These are phyloP conservation scores for Callyntrura guangdongensis DNA, from an alignment of 2,888 invertebrate genomes.

Conservation along the genomic window DNA sequence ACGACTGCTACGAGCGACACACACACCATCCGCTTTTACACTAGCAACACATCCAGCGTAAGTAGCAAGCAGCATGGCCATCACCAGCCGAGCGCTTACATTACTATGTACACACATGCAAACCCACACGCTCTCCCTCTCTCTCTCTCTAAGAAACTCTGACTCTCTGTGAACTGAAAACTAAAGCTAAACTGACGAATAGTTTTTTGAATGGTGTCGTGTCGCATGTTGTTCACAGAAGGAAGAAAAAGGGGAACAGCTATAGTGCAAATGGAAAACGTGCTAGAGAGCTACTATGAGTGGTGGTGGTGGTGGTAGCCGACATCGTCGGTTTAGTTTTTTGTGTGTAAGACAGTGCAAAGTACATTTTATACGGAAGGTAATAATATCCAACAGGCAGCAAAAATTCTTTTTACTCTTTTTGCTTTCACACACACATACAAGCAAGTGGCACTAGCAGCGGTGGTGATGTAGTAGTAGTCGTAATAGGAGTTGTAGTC, in stretches of 20 bases:
- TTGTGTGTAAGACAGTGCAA: conserved; percentile 22
- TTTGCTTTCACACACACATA: no score
- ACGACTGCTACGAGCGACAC: no score
- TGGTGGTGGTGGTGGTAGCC: background rate
- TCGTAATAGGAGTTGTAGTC: no score
- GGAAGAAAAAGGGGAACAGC: conserved; percentile 5
- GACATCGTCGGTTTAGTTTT: no score
- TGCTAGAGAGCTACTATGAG: no score
- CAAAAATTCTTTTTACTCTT: conserved; percentile 34
- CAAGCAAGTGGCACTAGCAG: no score
- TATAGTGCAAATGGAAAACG: no score
- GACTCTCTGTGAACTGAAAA: conserved; percentile 47
- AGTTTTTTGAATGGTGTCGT: conserved; percentile 63
- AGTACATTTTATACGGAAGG: background rate
- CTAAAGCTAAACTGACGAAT: conserved; percentile 59
- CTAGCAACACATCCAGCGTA: no score
- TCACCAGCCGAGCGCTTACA: background rate
- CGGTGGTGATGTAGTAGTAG: no score
- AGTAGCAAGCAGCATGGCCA: no score
- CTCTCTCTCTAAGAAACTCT: conserved; percentile 8
- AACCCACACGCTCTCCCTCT: conserved; percentile 3
- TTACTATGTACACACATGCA: background rate
- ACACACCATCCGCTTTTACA: no score
- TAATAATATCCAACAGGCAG: conserved; percentile 58
- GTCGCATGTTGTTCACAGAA: conserved; percentile 38